These are phyloP conservation scores for Noctua comes DNA, from an alignment of 2,888 invertebrate genomes.

Conservation along the genomic window DNA sequence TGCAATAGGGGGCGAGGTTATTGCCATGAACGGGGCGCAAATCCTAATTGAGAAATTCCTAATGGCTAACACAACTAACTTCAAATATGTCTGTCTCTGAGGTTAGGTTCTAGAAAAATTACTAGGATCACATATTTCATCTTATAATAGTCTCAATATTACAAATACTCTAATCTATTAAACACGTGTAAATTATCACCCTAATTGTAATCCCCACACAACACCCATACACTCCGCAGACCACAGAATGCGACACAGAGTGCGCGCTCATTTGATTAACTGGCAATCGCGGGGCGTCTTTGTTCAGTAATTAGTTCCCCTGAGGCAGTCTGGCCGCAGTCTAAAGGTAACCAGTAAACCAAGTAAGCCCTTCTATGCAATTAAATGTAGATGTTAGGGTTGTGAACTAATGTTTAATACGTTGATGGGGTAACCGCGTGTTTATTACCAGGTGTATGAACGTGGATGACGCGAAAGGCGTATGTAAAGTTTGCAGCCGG, in stretches of 20 bases:
- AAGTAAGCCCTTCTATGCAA: not conserved
- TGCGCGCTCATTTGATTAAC: slow-evolving; percentile 54
- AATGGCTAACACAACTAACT: not conserved
- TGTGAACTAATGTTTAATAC: not conserved
- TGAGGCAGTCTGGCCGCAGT: slow-evolving; percentile 35
- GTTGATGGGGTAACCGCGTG: not conserved
- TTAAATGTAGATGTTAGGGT: not conserved
- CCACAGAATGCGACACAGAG: slow-evolving; percentile 34
- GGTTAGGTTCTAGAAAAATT: not conserved
- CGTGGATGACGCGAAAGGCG: not conserved
- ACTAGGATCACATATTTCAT: not conserved
- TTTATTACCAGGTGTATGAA: not conserved
- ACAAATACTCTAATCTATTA: slow-evolving; percentile 1
- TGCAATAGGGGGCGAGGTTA: not conserved
- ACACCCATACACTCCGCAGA: slow-evolving; percentile 20
- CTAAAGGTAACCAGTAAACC: not conserved
- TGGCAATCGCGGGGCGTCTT: slow-evolving; percentile 45
- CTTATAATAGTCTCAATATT: not conserved
- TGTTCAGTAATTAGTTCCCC: slow-evolving; percentile 55
- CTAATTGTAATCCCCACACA: slow-evolving; percentile 16
- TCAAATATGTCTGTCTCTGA: not conserved
- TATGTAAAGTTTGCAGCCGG: not conserved
- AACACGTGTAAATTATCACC: not conserved
- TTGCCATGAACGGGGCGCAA: not conserved
- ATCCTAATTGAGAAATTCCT: not conserved